Conservation (phyloP, 1,140 invertebrate genomes). For the Helicoverpa zea region DNA sequence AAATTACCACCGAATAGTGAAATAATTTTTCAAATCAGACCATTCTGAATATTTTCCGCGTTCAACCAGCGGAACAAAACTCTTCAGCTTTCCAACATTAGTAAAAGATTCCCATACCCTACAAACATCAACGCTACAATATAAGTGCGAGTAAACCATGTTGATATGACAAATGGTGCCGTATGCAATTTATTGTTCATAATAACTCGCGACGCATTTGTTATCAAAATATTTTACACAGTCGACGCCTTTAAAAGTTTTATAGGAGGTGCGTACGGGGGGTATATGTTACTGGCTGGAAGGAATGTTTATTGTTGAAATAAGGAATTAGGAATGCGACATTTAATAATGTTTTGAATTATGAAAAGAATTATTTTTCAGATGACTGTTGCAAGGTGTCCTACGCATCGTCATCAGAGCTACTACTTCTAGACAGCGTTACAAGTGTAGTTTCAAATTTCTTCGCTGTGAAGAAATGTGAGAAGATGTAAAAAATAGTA, state of each 20-base stretch:
- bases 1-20: no score
- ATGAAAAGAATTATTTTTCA: background rate
- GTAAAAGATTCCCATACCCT: no score
- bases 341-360: background rate
- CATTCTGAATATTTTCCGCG: no score
- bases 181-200: constrained; percentile 69
- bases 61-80: no score
- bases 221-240: constrained; percentile 72
- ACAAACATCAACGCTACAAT: constrained; percentile 7
- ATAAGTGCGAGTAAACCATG: constrained; percentile 39
- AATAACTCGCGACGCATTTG: constrained; percentile 69
- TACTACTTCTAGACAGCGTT: no score
- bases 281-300: background rate
- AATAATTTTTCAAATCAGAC: no score
- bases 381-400: no score
- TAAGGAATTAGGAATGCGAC: background rate
- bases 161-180: constrained; percentile 54
- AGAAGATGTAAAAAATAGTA: no score
- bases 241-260: constrained; percentile 66
- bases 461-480: no score
- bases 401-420: no score
- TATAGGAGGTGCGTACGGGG: constrained; percentile 50
- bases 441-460: no score
- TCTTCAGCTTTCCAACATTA: no score
- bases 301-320: constrained; percentile 18